phyloP scores from a whole-genome alignment of 1,140 invertebrate species.

The Maniola jurtina region DNA sequence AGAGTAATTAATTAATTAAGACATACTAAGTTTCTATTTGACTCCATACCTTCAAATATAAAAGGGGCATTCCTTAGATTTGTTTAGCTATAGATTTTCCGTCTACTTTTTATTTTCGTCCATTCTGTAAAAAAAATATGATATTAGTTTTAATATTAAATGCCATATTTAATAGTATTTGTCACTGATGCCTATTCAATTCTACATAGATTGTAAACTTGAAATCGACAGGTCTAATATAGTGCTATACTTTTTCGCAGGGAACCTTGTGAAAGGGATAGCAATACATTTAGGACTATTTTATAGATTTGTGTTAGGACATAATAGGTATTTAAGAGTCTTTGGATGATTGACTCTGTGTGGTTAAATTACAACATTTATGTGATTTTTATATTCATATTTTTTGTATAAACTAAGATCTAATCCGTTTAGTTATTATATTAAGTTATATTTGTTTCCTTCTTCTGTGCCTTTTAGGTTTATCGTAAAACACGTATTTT shows the following conservation, averaged over 20 bases:
- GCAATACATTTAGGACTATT: too few relatives aligned
- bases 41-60: background rate
- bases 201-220: background rate
- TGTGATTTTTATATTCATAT: background rate
- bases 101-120: background rate
- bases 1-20: too few relatives aligned
- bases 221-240: too few relatives aligned
- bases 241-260: too few relatives aligned
- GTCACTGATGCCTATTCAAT: background rate
- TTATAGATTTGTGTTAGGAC: too few relatives aligned
- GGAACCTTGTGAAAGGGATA: too few relatives aligned
- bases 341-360: background rate
- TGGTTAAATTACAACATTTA: slow-evolving; percentile 15
- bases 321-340: too few relatives aligned
- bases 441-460: slow-evolving; percentile 19
- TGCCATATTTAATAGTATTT: slow-evolving; percentile 6
- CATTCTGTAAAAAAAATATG: background rate
- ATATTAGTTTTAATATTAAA: background rate
- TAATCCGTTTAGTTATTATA: slow-evolving; percentile 11
- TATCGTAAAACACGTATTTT: slow-evolving; percentile 1
- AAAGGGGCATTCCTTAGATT: background rate
- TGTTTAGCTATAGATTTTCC: background rate
- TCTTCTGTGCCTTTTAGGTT: slow-evolving; percentile 20
- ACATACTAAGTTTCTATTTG: too few relatives aligned
- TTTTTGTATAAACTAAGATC: slow-evolving; percentile 22